Evolutionary conservation across 2,113 vertebrate genomes (phyloP).

Genomic region (Ovis canadensis): DNA sequence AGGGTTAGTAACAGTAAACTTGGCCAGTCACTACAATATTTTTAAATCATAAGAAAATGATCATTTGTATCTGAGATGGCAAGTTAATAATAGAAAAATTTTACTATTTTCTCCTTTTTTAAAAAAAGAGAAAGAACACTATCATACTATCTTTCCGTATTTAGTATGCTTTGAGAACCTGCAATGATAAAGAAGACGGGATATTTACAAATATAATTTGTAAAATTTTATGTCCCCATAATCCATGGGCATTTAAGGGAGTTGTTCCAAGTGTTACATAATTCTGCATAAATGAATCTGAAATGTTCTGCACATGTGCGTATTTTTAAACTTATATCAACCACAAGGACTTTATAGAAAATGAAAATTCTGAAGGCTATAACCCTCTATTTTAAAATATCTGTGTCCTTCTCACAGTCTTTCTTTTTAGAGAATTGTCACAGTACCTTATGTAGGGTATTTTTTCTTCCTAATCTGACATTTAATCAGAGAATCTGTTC

Average conservation of each 20-base stretch:
- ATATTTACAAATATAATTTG: not conserved
- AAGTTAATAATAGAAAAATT: not conserved
- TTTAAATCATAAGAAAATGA: not conserved
- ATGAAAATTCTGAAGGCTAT: not conserved
- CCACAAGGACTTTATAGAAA: conserved; percentile 20
- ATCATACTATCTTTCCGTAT: not conserved
- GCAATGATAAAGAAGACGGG: not conserved
- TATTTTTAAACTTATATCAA: conserved; percentile 25
- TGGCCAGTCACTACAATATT: not conserved
- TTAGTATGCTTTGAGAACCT: not conserved
- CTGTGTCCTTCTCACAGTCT: not conserved
- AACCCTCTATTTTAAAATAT: not conserved
- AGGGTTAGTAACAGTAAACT: not conserved
- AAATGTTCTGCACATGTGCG: not conserved
- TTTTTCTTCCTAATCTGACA: not conserved
- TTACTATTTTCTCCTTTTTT: not conserved
- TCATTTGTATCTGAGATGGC: not conserved
- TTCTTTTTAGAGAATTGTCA: not conserved
- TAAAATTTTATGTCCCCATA: not conserved
- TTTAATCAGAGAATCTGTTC: conserved; percentile 19
- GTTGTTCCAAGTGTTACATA: conserved; percentile 24
- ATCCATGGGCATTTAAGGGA: not conserved
- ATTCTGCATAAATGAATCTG: conserved; percentile 3
- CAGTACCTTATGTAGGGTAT: not conserved
- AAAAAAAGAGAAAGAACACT: not conserved